phyloP scores from a whole-genome alignment of 1,140 invertebrate species.

The Amyelois transitella region DNA sequence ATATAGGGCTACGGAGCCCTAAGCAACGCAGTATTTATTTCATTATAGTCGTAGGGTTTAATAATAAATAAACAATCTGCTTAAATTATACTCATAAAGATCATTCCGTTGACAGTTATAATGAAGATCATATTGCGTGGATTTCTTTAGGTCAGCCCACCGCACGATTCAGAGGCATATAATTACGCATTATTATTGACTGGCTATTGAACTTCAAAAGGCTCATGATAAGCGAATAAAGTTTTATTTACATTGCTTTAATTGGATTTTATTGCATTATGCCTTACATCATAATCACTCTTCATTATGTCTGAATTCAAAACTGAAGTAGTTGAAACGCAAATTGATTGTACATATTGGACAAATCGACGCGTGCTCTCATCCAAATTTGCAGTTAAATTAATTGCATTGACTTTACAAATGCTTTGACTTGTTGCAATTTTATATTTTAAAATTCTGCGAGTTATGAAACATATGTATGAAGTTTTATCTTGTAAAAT shows the following conservation, averaged over 20 bases:
- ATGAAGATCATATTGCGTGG: not conserved
- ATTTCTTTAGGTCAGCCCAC: not conserved
- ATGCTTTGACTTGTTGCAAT: too few relatives aligned
- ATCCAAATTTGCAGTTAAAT: too few relatives aligned
- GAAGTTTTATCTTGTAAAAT: too few relatives aligned
- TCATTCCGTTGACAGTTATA: not conserved
- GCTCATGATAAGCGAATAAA: not conserved
- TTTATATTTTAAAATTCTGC: too few relatives aligned
- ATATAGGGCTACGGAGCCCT: too few relatives aligned
- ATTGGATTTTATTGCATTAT: not conserved
- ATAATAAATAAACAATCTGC: slow-evolving; percentile 2
- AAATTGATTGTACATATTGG: too few relatives aligned
- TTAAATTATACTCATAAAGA: slow-evolving; percentile 1
- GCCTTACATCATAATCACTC: too few relatives aligned
- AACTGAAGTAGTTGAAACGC: not conserved
- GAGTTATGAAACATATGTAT: too few relatives aligned
- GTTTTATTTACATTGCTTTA: not conserved
- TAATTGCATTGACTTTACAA: too few relatives aligned
- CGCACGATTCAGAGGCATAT: not conserved
- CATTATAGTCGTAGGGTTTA: not conserved
- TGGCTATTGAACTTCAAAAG: not conserved
- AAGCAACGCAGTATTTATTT: too few relatives aligned
- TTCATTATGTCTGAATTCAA: not conserved
- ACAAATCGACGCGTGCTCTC: too few relatives aligned
- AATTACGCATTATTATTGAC: not conserved